These are phyloP conservation scores for Melieria crassipennis DNA, from an alignment of 2,888 invertebrate genomes.

Conservation along the genomic window DNA sequence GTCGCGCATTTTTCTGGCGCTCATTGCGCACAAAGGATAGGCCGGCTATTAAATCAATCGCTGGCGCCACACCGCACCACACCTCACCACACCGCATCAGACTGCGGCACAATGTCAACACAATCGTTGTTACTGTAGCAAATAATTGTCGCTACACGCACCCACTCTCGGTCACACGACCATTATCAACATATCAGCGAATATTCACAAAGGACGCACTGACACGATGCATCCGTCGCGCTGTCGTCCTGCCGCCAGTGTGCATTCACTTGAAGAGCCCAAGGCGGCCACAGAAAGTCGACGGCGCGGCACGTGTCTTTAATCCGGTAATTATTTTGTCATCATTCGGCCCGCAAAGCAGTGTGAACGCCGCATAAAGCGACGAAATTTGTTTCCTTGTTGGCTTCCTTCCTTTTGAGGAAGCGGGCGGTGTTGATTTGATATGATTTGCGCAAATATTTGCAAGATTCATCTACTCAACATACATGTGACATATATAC, in stretches of 20 bases:
- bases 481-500: not conserved
- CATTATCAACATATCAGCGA: constrained; percentile 38
- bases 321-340: constrained; percentile 49
- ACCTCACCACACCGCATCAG: constrained; percentile 10
- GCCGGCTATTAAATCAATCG: constrained; percentile 28
- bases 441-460: constrained; percentile 23
- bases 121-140: not conserved
- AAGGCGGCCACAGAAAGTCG: constrained; percentile 40
- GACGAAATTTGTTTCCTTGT: too few relatives aligned
- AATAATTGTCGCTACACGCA: constrained; percentile 5
- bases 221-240: constrained; percentile 27
- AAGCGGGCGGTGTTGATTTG: constrained; percentile 13
- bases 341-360: constrained; percentile 17
- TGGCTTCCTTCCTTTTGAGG: not conserved
- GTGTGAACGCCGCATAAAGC: too few relatives aligned
- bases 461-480: not conserved
- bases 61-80: constrained; percentile 13
- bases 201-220: constrained; percentile 29
- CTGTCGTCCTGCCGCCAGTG: not conserved
- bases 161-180: constrained; percentile 32
- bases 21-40: constrained; percentile 17
- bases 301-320: constrained; percentile 43
- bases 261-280: constrained; percentile 14
- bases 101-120: not conserved
- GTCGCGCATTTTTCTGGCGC: not conserved